Conservation (phyloP, 2,797 vertebrate genomes). For the Carapus acus region DNA sequence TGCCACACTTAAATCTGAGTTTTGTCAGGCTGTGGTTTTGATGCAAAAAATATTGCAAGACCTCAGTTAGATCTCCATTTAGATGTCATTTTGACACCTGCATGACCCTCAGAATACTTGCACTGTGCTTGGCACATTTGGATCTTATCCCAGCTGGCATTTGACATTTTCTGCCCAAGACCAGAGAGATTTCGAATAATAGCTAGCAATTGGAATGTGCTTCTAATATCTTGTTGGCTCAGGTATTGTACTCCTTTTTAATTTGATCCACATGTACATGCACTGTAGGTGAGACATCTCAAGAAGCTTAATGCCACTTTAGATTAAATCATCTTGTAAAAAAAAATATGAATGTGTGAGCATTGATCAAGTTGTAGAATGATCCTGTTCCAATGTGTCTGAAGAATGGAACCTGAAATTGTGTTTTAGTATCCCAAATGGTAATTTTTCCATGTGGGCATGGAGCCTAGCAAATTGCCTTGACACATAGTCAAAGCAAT, state of each 20-base stretch:
- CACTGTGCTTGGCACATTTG: conserved; percentile 13
- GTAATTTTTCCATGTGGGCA: conserved; percentile 17
- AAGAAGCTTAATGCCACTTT: conserved; percentile 14
- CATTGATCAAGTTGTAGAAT: conserved; percentile 4
- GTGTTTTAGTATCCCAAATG: background rate
- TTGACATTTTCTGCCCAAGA: conserved; percentile 20
- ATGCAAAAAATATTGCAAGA: conserved; percentile 17
- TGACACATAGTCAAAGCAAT: conserved; percentile 57
- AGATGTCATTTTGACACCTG: conserved; percentile 11
- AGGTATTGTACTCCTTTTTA: conserved; percentile 9
- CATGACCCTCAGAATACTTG: conserved; percentile 7
- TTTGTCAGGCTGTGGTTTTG: conserved; percentile 28
- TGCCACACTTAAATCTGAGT: conserved; percentile 16
- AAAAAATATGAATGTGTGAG: background rate
- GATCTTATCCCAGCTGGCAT: conserved; percentile 17
- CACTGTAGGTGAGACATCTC: conserved; percentile 27
- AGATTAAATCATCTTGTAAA: conserved; percentile 21
- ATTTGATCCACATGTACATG: conserved; percentile 28
- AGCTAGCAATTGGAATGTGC: conserved; percentile 37
- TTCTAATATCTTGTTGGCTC: conserved; percentile 36
- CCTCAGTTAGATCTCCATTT: conserved; percentile 29
- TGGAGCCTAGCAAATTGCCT: conserved; percentile 47
- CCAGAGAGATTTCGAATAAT: conserved; percentile 36
- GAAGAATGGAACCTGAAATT: conserved; percentile 18
- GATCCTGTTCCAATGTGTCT: conserved; percentile 14